Percentiles rank a stretch among this genome's conserved stretches.
Evolutionary conservation across 2,113 vertebrate species (phyloP).

Genomic region (Trochalopteron elliotii): DNA sequence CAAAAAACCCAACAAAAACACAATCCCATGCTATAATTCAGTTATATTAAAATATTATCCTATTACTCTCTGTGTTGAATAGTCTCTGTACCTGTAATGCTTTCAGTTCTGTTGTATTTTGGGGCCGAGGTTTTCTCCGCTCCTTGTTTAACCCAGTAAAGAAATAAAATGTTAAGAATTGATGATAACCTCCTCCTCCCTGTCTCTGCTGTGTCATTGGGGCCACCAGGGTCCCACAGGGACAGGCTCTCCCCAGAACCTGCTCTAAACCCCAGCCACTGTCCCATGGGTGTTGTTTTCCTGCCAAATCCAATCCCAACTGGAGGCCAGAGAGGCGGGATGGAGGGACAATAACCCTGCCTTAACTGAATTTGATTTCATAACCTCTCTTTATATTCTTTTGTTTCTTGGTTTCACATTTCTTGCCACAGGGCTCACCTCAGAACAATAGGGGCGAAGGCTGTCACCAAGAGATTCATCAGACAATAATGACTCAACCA

Average conservation of each 20-base stretch:
- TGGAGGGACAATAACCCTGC: slow-evolving; percentile 48
- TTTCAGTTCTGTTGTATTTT: slow-evolving; percentile 82
- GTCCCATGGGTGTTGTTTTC: background rate
- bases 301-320: background rate
- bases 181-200: slow-evolving; percentile 60
- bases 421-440: slow-evolving; percentile 64
- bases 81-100: slow-evolving; percentile 83
- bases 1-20: slow-evolving; percentile 42
- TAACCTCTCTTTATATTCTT: slow-evolving; percentile 65
- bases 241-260: background rate
- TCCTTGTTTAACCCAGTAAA: slow-evolving; percentile 80
- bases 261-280: background rate
- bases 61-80: slow-evolving; percentile 81
- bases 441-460: slow-evolving; percentile 57
- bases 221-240: background rate
- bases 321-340: slow-evolving; percentile 19
- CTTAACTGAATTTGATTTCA: slow-evolving; percentile 43
- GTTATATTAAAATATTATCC: slow-evolving; percentile 81
- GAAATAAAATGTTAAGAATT: slow-evolving; percentile 80
- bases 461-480: slow-evolving; percentile 63
- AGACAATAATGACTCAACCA: slow-evolving; percentile 56
- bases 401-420: slow-evolving; percentile 63
- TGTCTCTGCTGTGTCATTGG: background rate
- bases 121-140: slow-evolving; percentile 71
- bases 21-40: slow-evolving; percentile 77